A percentile compares a stretch with the other conserved stretches of the same genome.
Conservation (phyloP, 2,888 invertebrate species). For the Cephus rjabovi region DNA sequence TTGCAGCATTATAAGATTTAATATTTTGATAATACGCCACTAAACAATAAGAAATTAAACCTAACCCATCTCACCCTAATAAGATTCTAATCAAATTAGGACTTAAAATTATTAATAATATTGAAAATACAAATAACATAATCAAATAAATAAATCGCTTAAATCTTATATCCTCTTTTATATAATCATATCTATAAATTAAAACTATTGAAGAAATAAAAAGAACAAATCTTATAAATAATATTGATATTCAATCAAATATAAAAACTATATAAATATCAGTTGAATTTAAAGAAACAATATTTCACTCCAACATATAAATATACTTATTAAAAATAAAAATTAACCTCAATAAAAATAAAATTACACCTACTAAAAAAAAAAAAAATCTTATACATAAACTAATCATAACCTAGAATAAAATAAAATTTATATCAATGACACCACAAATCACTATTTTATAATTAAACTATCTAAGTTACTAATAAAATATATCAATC, state of each 20-base stretch:
- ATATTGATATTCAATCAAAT: slow-evolving; percentile 75
- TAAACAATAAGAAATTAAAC: slow-evolving; percentile 79
- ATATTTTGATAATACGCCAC: slow-evolving; percentile 79
- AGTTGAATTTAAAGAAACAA: slow-evolving; percentile 69
- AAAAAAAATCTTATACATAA: no score
- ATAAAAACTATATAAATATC: slow-evolving; percentile 70
- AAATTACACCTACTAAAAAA: no score
- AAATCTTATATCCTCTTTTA: slow-evolving; percentile 70
- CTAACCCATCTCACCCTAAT: slow-evolving; percentile 80
- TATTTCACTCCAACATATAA: slow-evolving; percentile 71
- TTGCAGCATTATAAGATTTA: slow-evolving; percentile 77
- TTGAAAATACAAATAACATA: slow-evolving; percentile 74
- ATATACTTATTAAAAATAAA: slow-evolving; percentile 65
- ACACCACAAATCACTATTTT: no score
- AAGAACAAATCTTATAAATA: slow-evolving; percentile 75
- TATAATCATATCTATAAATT: slow-evolving; percentile 75
- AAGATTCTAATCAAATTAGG: slow-evolving; percentile 79
- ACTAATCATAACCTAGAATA: no score
- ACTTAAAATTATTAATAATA: slow-evolving; percentile 76
- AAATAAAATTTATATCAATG: no score
- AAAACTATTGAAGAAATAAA: slow-evolving; percentile 77
- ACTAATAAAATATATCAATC: no score
- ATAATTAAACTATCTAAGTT: no score
- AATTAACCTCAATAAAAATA: no score
- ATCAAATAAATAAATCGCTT: slow-evolving; percentile 74